These are phyloP conservation scores for Griposia aprilina DNA, from an alignment of 2,888 invertebrate species.

Conservation along the genomic window DNA sequence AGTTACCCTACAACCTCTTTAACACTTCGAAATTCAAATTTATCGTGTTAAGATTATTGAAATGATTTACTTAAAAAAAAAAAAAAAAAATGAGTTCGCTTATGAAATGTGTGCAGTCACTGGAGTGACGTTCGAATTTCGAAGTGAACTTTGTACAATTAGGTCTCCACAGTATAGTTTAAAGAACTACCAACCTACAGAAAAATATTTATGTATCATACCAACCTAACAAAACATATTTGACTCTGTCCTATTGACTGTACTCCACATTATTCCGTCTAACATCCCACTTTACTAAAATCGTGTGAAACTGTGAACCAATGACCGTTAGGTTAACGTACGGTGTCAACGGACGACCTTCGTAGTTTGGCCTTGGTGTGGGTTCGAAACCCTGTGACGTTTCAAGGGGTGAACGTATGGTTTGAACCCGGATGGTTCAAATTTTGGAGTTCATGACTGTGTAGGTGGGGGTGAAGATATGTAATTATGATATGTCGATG, in stretches of 20 bases:
- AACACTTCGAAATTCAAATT: constrained; percentile 17
- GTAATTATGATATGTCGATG: background rate
- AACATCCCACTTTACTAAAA: constrained; percentile 30
- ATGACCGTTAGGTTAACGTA: constrained; percentile 56
- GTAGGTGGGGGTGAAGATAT: constrained; percentile 7
- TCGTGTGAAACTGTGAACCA: constrained; percentile 51
- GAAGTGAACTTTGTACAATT: background rate
- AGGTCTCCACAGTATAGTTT: background rate
- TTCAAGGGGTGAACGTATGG: constrained; percentile 55
- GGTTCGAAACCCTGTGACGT: constrained; percentile 65
- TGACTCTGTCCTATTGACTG: constrained; percentile 9
- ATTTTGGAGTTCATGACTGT: constrained; percentile 45
- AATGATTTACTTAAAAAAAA: background rate
- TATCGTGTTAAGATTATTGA: background rate
- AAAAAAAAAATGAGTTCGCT: background rate
- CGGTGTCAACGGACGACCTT: constrained; percentile 67
- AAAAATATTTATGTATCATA: background rate
- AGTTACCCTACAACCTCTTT: background rate
- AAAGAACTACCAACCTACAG: constrained; percentile 6
- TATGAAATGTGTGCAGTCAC: background rate
- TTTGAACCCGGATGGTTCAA: constrained; percentile 53
- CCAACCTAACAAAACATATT: constrained; percentile 11
- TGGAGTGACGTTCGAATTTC: constrained; percentile 1
- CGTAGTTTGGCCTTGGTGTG: constrained; percentile 61
- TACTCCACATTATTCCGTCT: constrained; percentile 3